A percentile compares a stretch with the other conserved stretches of the same genome.
phyloP scores from a whole-genome alignment of 2,797 vertebrate species.

The Aphelocoma californica region DNA sequence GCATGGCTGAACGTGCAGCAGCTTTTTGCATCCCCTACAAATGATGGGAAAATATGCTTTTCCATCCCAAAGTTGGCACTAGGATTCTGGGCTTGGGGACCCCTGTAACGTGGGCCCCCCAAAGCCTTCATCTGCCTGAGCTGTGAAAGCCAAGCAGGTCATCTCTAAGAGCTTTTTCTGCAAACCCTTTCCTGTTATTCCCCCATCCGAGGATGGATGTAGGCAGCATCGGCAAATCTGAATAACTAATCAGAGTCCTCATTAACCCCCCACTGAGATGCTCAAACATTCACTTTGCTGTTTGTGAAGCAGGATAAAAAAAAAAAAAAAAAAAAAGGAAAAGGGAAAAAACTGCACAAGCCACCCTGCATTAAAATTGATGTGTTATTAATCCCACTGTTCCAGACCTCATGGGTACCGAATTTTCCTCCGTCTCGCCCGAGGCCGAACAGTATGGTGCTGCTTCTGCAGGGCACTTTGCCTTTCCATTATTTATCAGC shows the following conservation, averaged over 20 bases:
- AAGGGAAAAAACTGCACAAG: accelerated
- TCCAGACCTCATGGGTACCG: conserved; percentile 51
- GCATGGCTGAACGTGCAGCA: accelerated
- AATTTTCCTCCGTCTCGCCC: conserved; percentile 31
- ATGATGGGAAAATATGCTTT: neutral
- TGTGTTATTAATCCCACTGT: conserved; percentile 78
- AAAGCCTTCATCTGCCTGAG: neutral
- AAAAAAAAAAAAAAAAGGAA: neutral
- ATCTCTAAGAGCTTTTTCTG: conserved; percentile 24
- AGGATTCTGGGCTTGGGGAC: neutral
- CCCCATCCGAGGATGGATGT: conserved; percentile 66
- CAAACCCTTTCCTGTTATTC: conserved; percentile 6
- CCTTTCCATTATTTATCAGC: conserved; percentile 66
- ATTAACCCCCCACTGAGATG: conserved; percentile 88
- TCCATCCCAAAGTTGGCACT: neutral
- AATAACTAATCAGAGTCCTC: conserved; percentile 94
- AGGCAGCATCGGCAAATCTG: conserved; percentile 75
- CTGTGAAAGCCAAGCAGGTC: neutral
- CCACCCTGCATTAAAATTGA: conserved; percentile 77
- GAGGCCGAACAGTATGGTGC: conserved; percentile 44
- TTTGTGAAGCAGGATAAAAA: conserved; percentile 75
- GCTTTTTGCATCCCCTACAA: accelerated
- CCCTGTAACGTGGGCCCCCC: neutral
- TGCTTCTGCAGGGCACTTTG: conserved; percentile 39
- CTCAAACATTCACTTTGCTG: conserved; percentile 85